These are phyloP conservation scores for Trachelus tabidus DNA, from an alignment of 2,888 invertebrate genomes.

Conservation along the genomic window DNA sequence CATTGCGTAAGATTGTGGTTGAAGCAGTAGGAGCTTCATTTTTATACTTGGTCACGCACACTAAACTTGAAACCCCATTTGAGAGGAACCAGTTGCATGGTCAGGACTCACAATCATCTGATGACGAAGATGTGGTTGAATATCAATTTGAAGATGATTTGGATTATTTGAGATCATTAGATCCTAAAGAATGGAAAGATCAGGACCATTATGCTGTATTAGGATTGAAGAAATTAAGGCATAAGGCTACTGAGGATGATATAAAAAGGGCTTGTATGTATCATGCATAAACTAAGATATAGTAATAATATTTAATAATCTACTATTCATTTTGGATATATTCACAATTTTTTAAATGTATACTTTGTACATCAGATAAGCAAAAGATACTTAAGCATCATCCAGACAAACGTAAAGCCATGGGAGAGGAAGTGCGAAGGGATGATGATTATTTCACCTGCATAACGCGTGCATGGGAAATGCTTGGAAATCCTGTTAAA, in stretches of 20 bases:
- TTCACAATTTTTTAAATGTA: not conserved
- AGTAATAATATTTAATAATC: not conserved
- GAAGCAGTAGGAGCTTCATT: slow-evolving; percentile 53
- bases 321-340: not conserved
- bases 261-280: slow-evolving; percentile 92
- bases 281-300: not conserved
- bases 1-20: slow-evolving; percentile 36
- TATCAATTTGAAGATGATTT: slow-evolving; percentile 79
- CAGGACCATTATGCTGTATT: slow-evolving; percentile 98
- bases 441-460: slow-evolving; percentile 99
- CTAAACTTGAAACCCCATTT: slow-evolving; percentile 55
- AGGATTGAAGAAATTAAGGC: slow-evolving; percentile 85
- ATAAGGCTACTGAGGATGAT: slow-evolving; percentile 90
- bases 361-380: slow-evolving; percentile 67
- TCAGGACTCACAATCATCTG: slow-evolving; percentile 40
- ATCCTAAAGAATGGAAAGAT: slow-evolving; percentile 97
- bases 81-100: slow-evolving; percentile 44
- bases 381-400: slow-evolving; percentile 94
- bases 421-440: slow-evolving; percentile 86
- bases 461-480: slow-evolving; percentile 97
- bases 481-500: slow-evolving; percentile 81
- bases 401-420: slow-evolving; percentile 95
- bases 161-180: slow-evolving; percentile 85
- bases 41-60: slow-evolving; percentile 57
- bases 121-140: slow-evolving; percentile 57